Conservation (phyloP, 1,140 invertebrate genomes). For the Nasonia giraulti region DNA sequence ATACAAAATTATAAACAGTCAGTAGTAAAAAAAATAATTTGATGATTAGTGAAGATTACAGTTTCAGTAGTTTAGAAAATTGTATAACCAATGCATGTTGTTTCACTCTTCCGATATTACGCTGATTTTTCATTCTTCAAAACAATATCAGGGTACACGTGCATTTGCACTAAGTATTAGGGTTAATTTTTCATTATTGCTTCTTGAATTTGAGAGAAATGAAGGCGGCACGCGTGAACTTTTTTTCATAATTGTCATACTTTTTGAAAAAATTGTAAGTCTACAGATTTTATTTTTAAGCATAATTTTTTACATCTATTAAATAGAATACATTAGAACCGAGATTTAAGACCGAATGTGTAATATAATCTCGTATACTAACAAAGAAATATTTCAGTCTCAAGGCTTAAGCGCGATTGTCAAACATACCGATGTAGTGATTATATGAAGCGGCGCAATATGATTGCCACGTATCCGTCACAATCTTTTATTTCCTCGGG, state of each 20-base stretch:
- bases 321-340: not conserved
- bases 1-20: conserved; percentile 72
- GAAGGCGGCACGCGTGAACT: not conserved
- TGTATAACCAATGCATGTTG: conserved; percentile 58
- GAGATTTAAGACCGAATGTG: not conserved
- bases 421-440: conserved; percentile 61
- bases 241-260: not conserved
- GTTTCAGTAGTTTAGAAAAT: conserved; percentile 64
- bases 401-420: conserved; percentile 70
- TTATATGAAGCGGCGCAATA: conserved; percentile 48
- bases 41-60: conserved; percentile 67
- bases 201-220: not conserved
- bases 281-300: not conserved
- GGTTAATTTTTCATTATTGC: not conserved
- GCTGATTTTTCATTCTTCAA: conserved; percentile 2
- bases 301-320: not conserved
- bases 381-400: conserved; percentile 60
- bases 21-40: conserved; percentile 70
- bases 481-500: conserved; percentile 15
- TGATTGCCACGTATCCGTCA: conserved; percentile 4
- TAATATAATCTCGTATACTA: conserved; percentile 1
- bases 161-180: not conserved
- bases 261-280: not conserved
- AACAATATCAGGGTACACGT: conserved; percentile 31
- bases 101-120: not conserved